Base-by-base conservation (phyloP, 2,888 invertebrate species). In the Clivina fossor region DNA sequence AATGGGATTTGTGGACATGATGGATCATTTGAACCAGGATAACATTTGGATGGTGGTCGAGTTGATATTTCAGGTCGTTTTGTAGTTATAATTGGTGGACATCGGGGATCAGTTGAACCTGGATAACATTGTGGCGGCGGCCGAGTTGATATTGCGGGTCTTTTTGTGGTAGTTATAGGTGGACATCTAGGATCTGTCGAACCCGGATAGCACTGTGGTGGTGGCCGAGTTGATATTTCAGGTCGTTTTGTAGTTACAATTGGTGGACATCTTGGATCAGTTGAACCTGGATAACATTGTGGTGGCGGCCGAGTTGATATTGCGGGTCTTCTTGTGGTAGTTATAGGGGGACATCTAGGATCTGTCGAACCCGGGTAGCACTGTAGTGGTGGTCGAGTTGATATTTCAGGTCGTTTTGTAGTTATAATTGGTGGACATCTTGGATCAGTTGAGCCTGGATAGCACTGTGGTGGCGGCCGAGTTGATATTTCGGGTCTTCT, bases 311-410 rank as follows among this genome's bases (percentile, higher is more conserved):
- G 60, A 24, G 41, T 24, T n/a, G 64, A 57, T 24, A 66, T 62
- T 32, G 63, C 55, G 5, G 63, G 56, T 11, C 63, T 49, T 15
- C 54, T 59, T 51, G 58, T 40, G 0, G 69, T 70, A 53, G 73
- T 57, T 18, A 74, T 64, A 0, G 73, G 71, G 0, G 69, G 71
- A 53, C 74, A 58, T 18, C 74, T 64, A 0, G 73, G 71, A 62
- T 77, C 75, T n/a, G 65, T 66, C 2, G 69, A 68, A 16, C 70
- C 73, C 15, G 69, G 69, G 44, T 60, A 65, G 59, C 74, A 75
- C 0, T 24, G 19, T 2, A 65, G 37, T 64, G 65, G 61, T n/a
- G 49, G 37, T 38, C 26, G 20, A 9, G 67, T 70, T n/a, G n/a
- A n/a, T n/a, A n/a, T n/a, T n/a, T n/a, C n/a, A n/a, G n/a, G n/a